A percentile compares a stretch with the other conserved stretches of the same genome.
Conservation (phyloP, 1,140 invertebrate species). For the Drosophila mojavensis region DNA sequence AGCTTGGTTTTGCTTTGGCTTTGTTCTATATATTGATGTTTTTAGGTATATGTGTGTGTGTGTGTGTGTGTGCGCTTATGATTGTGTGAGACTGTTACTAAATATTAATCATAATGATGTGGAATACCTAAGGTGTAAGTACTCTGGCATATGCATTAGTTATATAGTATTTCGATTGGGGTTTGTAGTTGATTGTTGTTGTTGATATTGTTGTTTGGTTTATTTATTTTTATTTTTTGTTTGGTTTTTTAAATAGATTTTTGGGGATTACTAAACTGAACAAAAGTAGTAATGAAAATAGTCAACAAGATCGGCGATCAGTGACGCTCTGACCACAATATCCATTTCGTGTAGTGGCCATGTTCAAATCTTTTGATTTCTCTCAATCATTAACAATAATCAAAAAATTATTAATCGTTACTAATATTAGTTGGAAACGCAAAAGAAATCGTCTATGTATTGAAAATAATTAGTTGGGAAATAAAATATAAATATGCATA, state of each 20-base stretch:
- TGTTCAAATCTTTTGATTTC: conserved; percentile 43
- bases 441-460: conserved; percentile 28
- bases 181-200: conserved; percentile 2
- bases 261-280: conserved; percentile 73
- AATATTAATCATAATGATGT: conserved; percentile 36
- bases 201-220: conserved; percentile 15
- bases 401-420: conserved; percentile 53
- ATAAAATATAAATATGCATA: conserved; percentile 48
- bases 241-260: conserved; percentile 9
- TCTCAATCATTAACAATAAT: conserved; percentile 56
- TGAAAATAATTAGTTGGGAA: conserved; percentile 19
- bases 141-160: conserved; percentile 40
- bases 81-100: conserved; percentile 28
- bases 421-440: conserved; percentile 29
- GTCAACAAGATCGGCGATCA: conserved; percentile 69
- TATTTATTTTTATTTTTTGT: conserved; percentile 22
- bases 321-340: conserved; percentile 45
- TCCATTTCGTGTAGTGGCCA: conserved; percentile 46
- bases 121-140: conserved; percentile 45
- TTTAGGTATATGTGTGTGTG: neutral
- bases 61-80: neutral
- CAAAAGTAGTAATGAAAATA: conserved; percentile 83
- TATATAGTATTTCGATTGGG: conserved; percentile 40
- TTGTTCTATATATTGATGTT: neutral
- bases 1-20: conserved; percentile 15